These are phyloP conservation scores for Dicentrarchus labrax DNA, from an alignment of 2,113 vertebrate species.

Conservation along the genomic window DNA sequence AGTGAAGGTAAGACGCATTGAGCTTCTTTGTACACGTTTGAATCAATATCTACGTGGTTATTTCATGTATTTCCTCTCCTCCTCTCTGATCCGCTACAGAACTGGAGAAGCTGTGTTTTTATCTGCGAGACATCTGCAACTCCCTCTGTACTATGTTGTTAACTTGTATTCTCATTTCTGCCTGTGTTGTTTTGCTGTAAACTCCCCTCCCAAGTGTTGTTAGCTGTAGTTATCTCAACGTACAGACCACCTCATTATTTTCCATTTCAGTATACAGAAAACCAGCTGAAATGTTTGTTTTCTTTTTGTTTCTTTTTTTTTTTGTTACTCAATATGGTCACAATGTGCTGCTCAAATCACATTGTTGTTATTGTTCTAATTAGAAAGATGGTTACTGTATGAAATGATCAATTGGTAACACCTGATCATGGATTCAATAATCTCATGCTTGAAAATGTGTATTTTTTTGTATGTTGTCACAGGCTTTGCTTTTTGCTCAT, in stretches of 20 bases:
- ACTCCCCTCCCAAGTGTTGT: conserved; percentile 81
- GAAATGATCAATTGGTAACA: conserved; percentile 67
- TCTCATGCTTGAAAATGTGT: conserved; percentile 75
- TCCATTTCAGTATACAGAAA: conserved; percentile 89
- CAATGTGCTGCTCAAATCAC: conserved; percentile 83
- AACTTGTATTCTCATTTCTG: conserved; percentile 57
- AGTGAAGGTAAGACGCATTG: conserved; percentile 69
- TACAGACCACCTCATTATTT: conserved; percentile 83
- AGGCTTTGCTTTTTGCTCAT: conserved; percentile 66
- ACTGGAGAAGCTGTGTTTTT: conserved; percentile 73
- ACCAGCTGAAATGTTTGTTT: conserved; percentile 62
- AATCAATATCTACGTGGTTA: neutral
- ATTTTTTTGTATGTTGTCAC: conserved; percentile 77
- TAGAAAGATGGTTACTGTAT: conserved; percentile 88
- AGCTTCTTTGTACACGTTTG: conserved; percentile 7
- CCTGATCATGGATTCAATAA: conserved; percentile 67
- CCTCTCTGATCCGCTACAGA: conserved; percentile 52
- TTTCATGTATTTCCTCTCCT: conserved; percentile 32
- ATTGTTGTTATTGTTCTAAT: conserved; percentile 78
- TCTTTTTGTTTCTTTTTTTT: conserved; percentile 13
- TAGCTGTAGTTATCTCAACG: conserved; percentile 89
- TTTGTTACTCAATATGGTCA: conserved; percentile 75
- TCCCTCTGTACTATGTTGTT: conserved; percentile 46
- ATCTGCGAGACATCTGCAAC: conserved; percentile 59
- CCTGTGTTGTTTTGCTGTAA: conserved; percentile 78